Conservation (phyloP, 2,797 vertebrate genomes). For the Sphenopsis melanotis region DNA sequence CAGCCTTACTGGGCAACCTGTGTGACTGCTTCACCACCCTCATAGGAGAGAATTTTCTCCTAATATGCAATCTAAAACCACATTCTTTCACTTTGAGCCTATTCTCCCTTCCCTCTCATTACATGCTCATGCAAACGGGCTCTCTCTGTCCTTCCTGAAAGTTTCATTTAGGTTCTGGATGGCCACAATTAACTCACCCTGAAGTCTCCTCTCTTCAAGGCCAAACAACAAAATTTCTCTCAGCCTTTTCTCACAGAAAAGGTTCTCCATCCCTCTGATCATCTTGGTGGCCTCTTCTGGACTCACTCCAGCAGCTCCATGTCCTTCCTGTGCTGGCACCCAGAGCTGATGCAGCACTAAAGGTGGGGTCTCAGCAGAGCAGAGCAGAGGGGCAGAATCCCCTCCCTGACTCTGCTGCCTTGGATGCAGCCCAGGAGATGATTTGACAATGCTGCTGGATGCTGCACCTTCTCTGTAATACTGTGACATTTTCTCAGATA, state of each 20-base stretch:
- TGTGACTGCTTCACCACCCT: neutral
- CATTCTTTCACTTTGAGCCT: neutral
- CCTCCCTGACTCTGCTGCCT: neutral
- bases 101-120: neutral
- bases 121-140: neutral
- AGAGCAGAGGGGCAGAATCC: neutral
- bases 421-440: neutral
- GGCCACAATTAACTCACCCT: neutral
- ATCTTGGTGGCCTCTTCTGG: neutral
- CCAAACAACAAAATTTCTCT: neutral
- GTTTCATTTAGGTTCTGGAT: neutral
- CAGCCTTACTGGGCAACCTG: neutral
- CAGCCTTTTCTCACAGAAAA: neutral
- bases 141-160: neutral
- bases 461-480: neutral
- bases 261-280: neutral
- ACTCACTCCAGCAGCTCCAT: fast-evolving
- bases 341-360: neutral
- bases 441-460: neutral
- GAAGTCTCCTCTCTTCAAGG: neutral
- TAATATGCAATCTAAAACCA: neutral
- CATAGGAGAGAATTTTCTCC: neutral
- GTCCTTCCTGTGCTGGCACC: neutral
- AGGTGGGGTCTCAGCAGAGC: neutral
- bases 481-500: neutral